Percentiles rank a stretch among this genome's conserved stretches.
These are phyloP conservation scores for Dunckerocampus dactyliophorus DNA, from an alignment of 2,113 vertebrate species.

Conservation along the genomic window DNA sequence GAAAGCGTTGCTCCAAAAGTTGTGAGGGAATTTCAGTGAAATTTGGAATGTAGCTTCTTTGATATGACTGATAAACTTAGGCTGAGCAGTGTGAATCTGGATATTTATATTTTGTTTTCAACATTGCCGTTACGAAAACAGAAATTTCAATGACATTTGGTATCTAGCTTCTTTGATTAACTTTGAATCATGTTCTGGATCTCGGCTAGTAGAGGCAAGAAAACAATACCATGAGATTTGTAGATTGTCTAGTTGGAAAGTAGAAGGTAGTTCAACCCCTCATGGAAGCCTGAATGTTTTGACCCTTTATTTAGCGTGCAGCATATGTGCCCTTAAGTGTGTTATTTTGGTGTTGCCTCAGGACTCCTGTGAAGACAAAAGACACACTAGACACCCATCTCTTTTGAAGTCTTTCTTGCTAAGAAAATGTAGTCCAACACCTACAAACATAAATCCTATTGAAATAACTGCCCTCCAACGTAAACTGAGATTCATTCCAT, in stretches of 20 bases:
- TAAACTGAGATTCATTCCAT: slow-evolving; percentile 29
- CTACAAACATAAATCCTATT: slow-evolving; percentile 1
- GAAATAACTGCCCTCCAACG: slow-evolving; percentile 9
- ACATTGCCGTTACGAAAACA: too few species aligned
- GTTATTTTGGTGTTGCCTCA: slow-evolving; percentile 58
- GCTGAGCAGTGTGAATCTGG: too few species aligned
- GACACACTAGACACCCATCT: slow-evolving; percentile 41
- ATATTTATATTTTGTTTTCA: too few species aligned
- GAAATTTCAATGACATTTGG: not conserved
- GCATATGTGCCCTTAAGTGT: slow-evolving; percentile 39
- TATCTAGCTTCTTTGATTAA: not conserved
- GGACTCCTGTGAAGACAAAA: slow-evolving; percentile 38
- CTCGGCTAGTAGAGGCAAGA: too few species aligned
- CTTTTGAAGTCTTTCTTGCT: slow-evolving; percentile 53
- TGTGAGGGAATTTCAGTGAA: too few species aligned
- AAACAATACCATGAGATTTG: not conserved
- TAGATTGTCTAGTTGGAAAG: not conserved
- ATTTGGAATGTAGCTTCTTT: too few species aligned
- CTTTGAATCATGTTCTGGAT: not conserved
- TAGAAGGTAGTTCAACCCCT: not conserved
- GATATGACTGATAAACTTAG: too few species aligned
- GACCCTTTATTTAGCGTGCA: slow-evolving; percentile 46
- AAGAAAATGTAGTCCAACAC: slow-evolving; percentile 1
- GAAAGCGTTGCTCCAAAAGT: too few species aligned
- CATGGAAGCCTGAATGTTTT: not conserved